These are phyloP conservation scores for Dromas ardeola DNA, from an alignment of 2,113 vertebrate species.

Conservation along the genomic window DNA sequence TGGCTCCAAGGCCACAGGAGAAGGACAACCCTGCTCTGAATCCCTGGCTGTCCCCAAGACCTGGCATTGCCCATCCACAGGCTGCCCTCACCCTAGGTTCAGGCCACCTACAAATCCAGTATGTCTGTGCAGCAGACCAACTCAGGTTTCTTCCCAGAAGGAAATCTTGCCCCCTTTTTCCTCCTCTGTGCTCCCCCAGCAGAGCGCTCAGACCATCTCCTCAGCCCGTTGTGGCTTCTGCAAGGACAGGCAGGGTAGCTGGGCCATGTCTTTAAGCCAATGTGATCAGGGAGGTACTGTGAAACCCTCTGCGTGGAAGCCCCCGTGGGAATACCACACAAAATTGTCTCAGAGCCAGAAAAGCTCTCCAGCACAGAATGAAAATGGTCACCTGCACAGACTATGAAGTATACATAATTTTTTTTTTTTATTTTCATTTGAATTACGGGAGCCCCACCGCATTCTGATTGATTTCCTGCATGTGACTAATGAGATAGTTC, in stretches of 20 bases:
- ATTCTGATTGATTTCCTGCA: neutral
- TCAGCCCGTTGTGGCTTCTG: accelerated
- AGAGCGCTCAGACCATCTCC: neutral
- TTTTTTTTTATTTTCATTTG: neutral
- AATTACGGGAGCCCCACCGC: neutral
- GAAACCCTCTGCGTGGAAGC: neutral
- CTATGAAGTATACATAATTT: neutral
- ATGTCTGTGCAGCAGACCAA: neutral
- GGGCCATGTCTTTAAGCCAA: neutral
- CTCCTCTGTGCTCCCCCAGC: neutral
- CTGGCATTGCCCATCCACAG: neutral
- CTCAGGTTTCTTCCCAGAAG: neutral
- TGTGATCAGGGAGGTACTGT: neutral
- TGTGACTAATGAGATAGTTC: neutral
- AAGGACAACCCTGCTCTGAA: neutral
- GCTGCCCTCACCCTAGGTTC: neutral
- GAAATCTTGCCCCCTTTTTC: neutral
- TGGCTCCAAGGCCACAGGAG: neutral
- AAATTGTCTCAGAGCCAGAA: neutral
- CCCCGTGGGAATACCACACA: neutral
- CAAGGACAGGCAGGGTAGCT: neutral
- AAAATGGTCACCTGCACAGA: neutral
- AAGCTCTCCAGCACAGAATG: neutral
- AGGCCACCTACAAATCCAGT: neutral
- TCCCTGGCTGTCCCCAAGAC: neutral